A percentile compares a stretch with the other conserved stretches of the same genome.
Conservation (phyloP, 1,140 invertebrate species). For the Artemia franciscana region DNA sequence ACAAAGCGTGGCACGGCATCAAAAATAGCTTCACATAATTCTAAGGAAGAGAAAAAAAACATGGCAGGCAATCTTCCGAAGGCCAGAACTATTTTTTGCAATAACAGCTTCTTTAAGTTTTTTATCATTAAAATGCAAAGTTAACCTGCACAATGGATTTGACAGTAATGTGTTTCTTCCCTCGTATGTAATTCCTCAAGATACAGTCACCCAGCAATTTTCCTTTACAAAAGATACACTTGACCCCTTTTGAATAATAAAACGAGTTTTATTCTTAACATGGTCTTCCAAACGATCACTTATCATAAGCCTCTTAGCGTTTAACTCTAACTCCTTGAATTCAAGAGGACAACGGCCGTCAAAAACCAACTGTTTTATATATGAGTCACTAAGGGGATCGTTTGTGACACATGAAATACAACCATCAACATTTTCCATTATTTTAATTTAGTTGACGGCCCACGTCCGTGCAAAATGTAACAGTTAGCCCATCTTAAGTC, state of each 20-base stretch:
- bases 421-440: not conserved
- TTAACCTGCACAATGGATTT: constrained; percentile 1
- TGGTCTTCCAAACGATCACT: not conserved
- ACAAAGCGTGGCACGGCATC: too few species aligned
- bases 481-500: not conserved
- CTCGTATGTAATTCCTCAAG: not conserved
- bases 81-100: too few species aligned
- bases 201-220: not conserved
- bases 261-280: not conserved
- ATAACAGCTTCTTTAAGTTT: not conserved
- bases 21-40: too few species aligned
- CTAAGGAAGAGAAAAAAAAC: too few species aligned
- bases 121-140: not conserved
- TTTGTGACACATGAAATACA: not conserved
- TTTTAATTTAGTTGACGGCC: not conserved
- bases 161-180: not conserved
- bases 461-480: not conserved
- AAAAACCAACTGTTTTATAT: too few species aligned
- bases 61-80: too few species aligned
- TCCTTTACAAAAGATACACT: not conserved
- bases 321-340: not conserved
- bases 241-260: not conserved
- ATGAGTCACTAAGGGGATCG: not conserved
- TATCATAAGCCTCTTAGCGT: not conserved
- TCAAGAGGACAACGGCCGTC: not conserved